A percentile compares a stretch with the other conserved stretches of the same genome.
Evolutionary conservation across 2,797 vertebrate species (phyloP).

Genomic region (Pelodytes ibericus): DNA sequence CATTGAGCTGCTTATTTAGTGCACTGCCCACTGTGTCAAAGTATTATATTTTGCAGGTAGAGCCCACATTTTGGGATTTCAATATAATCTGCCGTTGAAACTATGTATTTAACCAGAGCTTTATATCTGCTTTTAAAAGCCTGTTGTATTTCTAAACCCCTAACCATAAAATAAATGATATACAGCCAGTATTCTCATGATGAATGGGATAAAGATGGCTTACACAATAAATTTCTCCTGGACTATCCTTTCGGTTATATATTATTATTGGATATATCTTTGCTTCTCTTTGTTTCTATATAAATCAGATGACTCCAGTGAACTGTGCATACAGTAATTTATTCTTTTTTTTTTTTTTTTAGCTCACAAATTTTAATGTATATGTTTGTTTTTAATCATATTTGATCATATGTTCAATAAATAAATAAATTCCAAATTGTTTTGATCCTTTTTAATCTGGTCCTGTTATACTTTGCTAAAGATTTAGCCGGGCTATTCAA

Average conservation of each 20-base stretch:
- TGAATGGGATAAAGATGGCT: background rate
- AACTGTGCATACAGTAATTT: constrained; percentile 67
- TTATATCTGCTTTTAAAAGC: background rate
- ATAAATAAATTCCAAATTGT: constrained; percentile 45
- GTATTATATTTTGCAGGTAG: background rate
- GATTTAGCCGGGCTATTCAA: no score
- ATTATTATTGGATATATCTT: constrained; percentile 6
- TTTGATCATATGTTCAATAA: constrained; percentile 68
- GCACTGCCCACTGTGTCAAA: no score
- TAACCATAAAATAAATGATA: background rate
- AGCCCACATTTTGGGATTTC: background rate
- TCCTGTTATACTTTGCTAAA: no score
- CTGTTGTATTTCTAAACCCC: background rate
- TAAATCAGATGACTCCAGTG: constrained; percentile 1
- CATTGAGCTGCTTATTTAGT: no score
- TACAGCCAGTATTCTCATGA: background rate
- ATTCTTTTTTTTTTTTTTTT: constrained; percentile 67
- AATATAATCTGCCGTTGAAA: background rate
- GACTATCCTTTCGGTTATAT: background rate
- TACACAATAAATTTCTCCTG: background rate
- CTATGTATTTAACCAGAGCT: background rate
- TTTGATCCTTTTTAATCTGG: no score
- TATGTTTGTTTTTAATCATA: constrained; percentile 66
- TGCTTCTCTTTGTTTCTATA: constrained; percentile 14
- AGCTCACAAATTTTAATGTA: constrained; percentile 61